Conservation (phyloP, 2,113 vertebrate genomes). For the Sclerurus mexicanus region DNA sequence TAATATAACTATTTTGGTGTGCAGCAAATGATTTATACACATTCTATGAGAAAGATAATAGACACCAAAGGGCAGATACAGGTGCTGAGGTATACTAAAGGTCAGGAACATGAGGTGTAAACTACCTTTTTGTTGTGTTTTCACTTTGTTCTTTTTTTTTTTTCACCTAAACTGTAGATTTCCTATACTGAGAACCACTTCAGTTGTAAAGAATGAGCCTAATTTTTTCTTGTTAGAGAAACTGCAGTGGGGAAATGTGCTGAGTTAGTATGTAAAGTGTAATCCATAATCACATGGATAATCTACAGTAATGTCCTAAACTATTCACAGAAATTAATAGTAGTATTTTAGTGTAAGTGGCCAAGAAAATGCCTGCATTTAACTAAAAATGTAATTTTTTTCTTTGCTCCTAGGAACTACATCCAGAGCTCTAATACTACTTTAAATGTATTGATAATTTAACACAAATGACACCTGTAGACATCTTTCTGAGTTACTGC, state of each 20-base stretch:
- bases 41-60: neutral
- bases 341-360: neutral
- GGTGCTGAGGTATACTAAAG: neutral
- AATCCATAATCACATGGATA: neutral
- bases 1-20: neutral
- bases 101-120: neutral
- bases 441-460: neutral
- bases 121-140: neutral
- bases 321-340: neutral
- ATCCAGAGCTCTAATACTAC: neutral
- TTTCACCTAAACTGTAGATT: neutral
- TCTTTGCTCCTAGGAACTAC: neutral
- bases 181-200: neutral
- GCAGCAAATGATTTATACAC: neutral
- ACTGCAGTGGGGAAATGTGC: neutral
- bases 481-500: rapidly evolving
- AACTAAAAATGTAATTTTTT: neutral
- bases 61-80: neutral
- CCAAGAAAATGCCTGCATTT: neutral
- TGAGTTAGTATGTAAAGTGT: neutral
- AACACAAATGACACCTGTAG: neutral
- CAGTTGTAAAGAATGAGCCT: neutral
- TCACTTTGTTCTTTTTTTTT: neutral
- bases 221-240: neutral
- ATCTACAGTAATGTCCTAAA: neutral